Evolutionary conservation across 2,113 vertebrate genomes (phyloP).

Genomic region (Nicator chloris): DNA sequence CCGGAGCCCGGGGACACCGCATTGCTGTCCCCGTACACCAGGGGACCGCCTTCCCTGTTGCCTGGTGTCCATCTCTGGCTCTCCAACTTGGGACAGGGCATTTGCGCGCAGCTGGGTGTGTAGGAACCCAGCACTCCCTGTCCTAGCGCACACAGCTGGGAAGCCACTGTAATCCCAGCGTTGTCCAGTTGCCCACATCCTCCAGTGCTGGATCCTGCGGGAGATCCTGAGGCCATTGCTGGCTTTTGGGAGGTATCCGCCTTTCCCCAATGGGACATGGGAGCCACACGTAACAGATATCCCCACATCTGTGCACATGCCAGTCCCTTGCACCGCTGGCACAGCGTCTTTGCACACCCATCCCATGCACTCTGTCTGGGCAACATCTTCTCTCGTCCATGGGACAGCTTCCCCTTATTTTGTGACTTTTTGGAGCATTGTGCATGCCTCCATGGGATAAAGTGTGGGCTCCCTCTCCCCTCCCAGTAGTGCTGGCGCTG

Average conservation of each 20-base stretch:
- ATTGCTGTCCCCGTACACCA: background rate
- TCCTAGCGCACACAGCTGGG: background rate
- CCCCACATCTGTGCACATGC: no score
- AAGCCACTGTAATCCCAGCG: background rate
- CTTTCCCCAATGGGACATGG: background rate
- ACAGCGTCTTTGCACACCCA: no score
- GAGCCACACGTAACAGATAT: accelerated
- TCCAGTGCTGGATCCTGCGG: background rate
- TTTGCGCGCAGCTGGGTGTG: accelerated
- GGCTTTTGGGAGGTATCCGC: background rate
- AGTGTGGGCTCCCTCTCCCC: accelerated
- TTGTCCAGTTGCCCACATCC: no score
- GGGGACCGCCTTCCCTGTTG: no score
- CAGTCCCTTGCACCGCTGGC: no score
- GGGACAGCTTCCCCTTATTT: background rate
- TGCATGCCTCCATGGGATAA: background rate
- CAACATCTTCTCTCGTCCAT: background rate
- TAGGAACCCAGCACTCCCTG: background rate
- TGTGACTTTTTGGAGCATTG: background rate
- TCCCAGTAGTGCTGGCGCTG: background rate
- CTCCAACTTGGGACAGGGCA: background rate
- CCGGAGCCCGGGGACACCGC: no score
- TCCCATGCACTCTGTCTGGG: accelerated
- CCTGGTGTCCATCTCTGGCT: background rate
- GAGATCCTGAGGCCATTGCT: background rate